Evolutionary conservation across 2,888 invertebrate species (phyloP).

Genomic region (Tortricodes alternella): DNA sequence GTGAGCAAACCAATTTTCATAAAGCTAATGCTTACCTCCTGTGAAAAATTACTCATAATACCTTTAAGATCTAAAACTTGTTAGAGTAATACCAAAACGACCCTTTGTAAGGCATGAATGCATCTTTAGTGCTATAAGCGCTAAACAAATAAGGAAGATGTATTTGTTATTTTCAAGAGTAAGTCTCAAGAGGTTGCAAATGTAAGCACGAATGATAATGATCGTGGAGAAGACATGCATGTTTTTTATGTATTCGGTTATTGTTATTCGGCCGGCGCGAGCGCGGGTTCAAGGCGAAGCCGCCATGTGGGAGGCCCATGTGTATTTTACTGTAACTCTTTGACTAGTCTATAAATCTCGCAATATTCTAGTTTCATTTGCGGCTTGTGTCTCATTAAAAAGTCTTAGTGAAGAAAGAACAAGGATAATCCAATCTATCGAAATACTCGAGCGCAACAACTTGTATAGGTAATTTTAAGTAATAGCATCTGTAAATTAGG

Average conservation of each 20-base stretch:
- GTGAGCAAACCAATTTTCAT: no score
- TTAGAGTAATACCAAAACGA: neutral
- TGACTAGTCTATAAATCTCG: conserved; percentile 24
- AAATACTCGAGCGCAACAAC: neutral
- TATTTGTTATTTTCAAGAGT: neutral
- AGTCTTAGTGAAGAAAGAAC: neutral
- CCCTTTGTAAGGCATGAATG: neutral
- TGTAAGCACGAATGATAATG: conserved; percentile 29
- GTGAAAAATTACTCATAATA: no score
- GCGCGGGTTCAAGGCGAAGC: conserved; percentile 65
- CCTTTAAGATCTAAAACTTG: no score
- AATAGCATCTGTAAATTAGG: no score
- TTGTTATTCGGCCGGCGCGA: conserved; percentile 60
- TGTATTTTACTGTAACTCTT: conserved; percentile 35
- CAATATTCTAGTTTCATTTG: conserved; percentile 6
- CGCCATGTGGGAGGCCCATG: conserved; percentile 58
- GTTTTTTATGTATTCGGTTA: conserved; percentile 47
- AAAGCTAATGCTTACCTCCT: no score
- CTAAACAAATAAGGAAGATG: neutral
- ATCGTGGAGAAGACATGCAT: conserved; percentile 33
- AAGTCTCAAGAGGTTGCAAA: conserved; percentile 6
- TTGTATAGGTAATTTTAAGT: no score
- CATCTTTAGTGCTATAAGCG: neutral
- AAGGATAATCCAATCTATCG: neutral
- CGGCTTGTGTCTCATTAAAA: neutral